Conservation (phyloP, 2,797 vertebrate species). For the Enteromius treurensis region DNA sequence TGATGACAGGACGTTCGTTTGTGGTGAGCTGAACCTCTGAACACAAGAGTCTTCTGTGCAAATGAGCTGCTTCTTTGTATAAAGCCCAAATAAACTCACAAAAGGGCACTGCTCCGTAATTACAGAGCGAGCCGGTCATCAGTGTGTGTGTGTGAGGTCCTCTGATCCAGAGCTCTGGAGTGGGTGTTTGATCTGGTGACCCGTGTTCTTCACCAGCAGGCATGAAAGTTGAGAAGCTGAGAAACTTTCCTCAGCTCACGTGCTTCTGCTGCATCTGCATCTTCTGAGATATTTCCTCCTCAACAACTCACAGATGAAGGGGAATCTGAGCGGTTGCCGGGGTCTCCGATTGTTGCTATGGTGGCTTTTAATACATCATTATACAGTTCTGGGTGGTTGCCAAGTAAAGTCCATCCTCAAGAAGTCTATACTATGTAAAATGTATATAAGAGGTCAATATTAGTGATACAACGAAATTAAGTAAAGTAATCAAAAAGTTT, state of each 20-base stretch:
- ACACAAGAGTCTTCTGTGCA: too few species aligned
- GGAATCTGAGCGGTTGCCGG: background rate
- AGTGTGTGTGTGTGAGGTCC: conserved; percentile 51
- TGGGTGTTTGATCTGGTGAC: conserved; percentile 52
- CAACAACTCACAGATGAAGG: background rate
- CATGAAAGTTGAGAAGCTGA: conserved; percentile 51
- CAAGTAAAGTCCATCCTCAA: background rate
- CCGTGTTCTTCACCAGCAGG: conserved; percentile 16
- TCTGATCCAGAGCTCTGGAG: conserved; percentile 48
- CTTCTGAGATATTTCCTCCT: background rate
- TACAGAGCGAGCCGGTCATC: conserved; percentile 64
- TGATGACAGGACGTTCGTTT: background rate
- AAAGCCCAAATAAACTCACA: background rate
- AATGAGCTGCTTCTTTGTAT: background rate
- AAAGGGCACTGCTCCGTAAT: conserved; percentile 61
- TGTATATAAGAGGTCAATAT: background rate
- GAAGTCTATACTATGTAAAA: background rate
- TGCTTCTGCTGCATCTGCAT: background rate
- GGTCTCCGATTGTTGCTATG: background rate
- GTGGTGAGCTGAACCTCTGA: background rate
- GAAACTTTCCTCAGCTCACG: background rate
- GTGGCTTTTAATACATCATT: background rate
- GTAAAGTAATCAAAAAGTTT: background rate
- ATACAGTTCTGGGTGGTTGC: background rate
- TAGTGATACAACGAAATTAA: background rate